Percentiles rank a stretch among this genome's conserved stretches.
Conservation (phyloP, 1,140 invertebrate genomes). For the Drosophila ananassae region DNA sequence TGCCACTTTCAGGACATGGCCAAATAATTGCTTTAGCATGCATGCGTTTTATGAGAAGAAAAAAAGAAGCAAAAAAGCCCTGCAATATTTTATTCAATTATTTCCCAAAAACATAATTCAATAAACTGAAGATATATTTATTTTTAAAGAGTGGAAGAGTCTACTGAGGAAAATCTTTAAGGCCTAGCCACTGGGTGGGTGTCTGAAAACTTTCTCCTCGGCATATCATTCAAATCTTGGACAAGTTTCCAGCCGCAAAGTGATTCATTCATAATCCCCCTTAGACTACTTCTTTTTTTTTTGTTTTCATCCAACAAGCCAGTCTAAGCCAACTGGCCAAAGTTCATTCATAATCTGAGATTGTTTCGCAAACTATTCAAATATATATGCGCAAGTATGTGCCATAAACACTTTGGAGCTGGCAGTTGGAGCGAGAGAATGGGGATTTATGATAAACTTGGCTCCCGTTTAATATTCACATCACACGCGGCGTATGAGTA, state of each 20-base stretch:
- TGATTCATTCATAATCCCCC: conserved; percentile 48
- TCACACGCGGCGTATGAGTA: conserved; percentile 64
- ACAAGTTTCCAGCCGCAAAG: conserved; percentile 33
- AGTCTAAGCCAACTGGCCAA: conserved; percentile 28
- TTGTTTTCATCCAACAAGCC: conserved; percentile 22
- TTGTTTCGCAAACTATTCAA: conserved; percentile 47
- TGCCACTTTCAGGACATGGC: neutral
- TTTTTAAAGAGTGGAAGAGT: too few species aligned
- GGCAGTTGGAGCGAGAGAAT: neutral
- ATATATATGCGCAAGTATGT: conserved; percentile 1
- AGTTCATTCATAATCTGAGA: conserved; percentile 54
- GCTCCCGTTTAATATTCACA: conserved; percentile 52
- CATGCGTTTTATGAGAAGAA: neutral
- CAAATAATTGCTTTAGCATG: conserved; percentile 32
- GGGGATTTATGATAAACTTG: conserved; percentile 49
- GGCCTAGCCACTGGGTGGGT: neutral
- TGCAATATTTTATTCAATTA: neutral
- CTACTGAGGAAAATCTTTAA: neutral
- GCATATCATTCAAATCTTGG: conserved; percentile 14
- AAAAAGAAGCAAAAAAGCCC: neutral
- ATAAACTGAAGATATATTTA: neutral
- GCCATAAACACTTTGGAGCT: conserved; percentile 35
- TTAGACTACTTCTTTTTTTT: neutral
- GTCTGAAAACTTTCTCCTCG: conserved; percentile 18
- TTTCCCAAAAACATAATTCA: conserved; percentile 3